A percentile compares a stretch with the other conserved stretches of the same genome.
Evolutionary conservation across 2,888 invertebrate genomes (phyloP).

Genomic region (Cremastinae sp.): DNA sequence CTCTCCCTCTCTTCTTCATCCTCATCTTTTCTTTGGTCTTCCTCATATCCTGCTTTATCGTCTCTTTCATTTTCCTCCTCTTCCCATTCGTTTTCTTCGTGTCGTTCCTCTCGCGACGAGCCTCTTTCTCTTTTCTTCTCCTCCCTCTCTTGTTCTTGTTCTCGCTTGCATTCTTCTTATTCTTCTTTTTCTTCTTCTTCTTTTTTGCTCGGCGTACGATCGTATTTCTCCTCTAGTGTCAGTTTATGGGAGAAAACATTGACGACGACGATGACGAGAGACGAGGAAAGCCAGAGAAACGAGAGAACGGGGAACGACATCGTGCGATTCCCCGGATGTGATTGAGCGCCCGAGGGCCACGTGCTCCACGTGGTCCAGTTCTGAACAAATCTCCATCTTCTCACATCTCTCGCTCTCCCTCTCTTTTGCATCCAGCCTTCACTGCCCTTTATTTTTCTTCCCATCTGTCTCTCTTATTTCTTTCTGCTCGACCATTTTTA

Average conservation of each 20-base stretch:
- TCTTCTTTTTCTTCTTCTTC: conserved; percentile 23
- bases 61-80: conserved; percentile 14
- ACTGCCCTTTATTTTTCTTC: background rate
- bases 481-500: conserved; percentile 25
- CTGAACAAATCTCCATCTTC: conserved; percentile 36
- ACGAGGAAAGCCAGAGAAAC: conserved; percentile 43
- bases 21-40: conserved; percentile 4
- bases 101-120: background rate
- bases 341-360: conserved; percentile 55
- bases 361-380: conserved; percentile 57
- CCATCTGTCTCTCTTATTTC: conserved; percentile 1
- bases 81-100: conserved; percentile 24
- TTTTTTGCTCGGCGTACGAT: conserved; percentile 29
- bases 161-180: conserved; percentile 22
- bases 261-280: conserved; percentile 40
- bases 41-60: no score
- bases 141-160: conserved; percentile 31
- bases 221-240: conserved; percentile 52
- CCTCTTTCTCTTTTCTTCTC: conserved; percentile 60
- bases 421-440: conserved; percentile 22
- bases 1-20: conserved; percentile 28
- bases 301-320: conserved; percentile 44
- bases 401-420: conserved; percentile 1
- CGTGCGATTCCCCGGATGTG: conserved; percentile 52
- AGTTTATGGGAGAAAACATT: conserved; percentile 53